Conservation (phyloP, 2,888 invertebrate genomes). For the Atherix ibis region DNA sequence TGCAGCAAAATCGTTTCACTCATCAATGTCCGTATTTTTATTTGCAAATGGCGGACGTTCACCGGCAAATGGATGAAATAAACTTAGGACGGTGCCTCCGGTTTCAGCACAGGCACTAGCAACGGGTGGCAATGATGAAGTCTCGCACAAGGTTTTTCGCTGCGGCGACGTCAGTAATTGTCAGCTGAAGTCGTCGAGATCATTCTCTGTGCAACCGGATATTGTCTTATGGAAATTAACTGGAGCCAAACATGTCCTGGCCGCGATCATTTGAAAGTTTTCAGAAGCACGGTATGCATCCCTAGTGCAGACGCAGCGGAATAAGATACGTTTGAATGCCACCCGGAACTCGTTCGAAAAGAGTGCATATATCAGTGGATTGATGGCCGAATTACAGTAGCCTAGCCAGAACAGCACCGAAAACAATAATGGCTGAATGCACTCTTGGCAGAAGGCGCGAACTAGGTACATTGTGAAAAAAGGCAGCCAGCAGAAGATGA, state of each 20-base stretch:
- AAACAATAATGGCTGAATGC: slow-evolving; percentile 73
- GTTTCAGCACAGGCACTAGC: slow-evolving; percentile 1
- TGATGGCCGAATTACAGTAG: slow-evolving; percentile 92
- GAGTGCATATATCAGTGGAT: slow-evolving; percentile 86
- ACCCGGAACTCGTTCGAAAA: slow-evolving; percentile 90
- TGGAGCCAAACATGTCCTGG: slow-evolving; percentile 28
- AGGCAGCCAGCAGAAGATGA: slow-evolving; percentile 92
- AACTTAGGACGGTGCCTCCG: neutral
- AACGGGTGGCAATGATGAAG: slow-evolving; percentile 18
- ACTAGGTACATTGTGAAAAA: slow-evolving; percentile 92
- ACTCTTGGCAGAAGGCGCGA: slow-evolving; percentile 71
- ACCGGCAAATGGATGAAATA: slow-evolving; percentile 5
- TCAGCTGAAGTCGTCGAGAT: slow-evolving; percentile 24
- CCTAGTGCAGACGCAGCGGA: slow-evolving; percentile 57
- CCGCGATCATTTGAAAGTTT: slow-evolving; percentile 31
- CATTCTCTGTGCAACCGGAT: slow-evolving; percentile 28
- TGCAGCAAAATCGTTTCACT: slow-evolving; percentile 5
- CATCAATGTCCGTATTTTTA: slow-evolving; percentile 2
- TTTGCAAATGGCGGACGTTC: neutral
- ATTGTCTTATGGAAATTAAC: slow-evolving; percentile 32
- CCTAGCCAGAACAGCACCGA: slow-evolving; percentile 93
- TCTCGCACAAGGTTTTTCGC: slow-evolving; percentile 15
- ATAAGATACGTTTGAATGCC: slow-evolving; percentile 85
- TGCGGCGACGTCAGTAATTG: slow-evolving; percentile 21
- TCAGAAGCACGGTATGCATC: slow-evolving; percentile 32